phyloP scores from a whole-genome alignment of 2,113 vertebrate genomes.

The human region GRCh38 chr13:70703001-70703500 shows the following conservation, averaged over 20 bases:
- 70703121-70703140: background rate
- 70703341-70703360: slow-evolving; percentile 51
- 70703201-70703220: background rate
- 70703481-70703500: background rate
- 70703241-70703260: slow-evolving; percentile 20
- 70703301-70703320: slow-evolving; percentile 52
- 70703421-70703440: slow-evolving; percentile 8
- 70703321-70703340: slow-evolving; percentile 15
- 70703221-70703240: slow-evolving; percentile 19
- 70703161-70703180: background rate
- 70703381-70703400: slow-evolving; percentile 34
- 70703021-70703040: background rate
- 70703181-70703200: background rate
- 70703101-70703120: background rate
- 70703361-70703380: slow-evolving; percentile 42
- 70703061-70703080: background rate
- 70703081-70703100: background rate
- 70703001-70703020: background rate
- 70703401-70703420: background rate
- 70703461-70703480: slow-evolving; percentile 39
- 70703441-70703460: slow-evolving; percentile 44
- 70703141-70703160: background rate
- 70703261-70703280: slow-evolving; percentile 45
- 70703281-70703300: slow-evolving; percentile 36
- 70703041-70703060: background rate